Evolutionary conservation across 1,140 invertebrate genomes (phyloP).

Genomic region (Holcopasites calliopsidis): DNA sequence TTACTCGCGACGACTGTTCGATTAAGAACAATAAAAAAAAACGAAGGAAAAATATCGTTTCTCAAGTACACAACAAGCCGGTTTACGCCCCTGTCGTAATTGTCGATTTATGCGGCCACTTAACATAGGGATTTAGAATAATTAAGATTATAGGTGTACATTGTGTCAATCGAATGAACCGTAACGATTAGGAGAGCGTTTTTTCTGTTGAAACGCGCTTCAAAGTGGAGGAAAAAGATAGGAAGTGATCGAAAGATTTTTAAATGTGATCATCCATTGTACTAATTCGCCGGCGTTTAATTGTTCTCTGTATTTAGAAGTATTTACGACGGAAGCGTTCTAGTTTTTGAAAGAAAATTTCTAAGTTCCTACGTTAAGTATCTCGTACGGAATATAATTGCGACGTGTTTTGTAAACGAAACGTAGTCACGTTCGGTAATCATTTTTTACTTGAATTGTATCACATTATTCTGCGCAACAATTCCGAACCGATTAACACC

Average conservation of each 20-base stretch:
- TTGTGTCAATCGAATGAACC: not conserved
- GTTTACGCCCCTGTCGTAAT: constrained; percentile 14
- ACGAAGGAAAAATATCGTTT: not conserved
- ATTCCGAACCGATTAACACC: not conserved
- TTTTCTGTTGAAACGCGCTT: constrained; percentile 25
- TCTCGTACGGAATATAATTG: constrained; percentile 38
- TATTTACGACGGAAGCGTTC: not conserved
- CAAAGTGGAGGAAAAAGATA: too few species aligned
- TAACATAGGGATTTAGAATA: constrained; percentile 54
- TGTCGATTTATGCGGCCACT: constrained; percentile 36
- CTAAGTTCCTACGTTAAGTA: constrained; percentile 56
- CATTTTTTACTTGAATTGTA: constrained; percentile 18
- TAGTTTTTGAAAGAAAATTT: constrained; percentile 10
- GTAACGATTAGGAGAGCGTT: constrained; percentile 9
- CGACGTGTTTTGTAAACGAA: constrained; percentile 8
- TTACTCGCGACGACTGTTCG: not conserved
- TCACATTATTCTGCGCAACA: constrained; percentile 10
- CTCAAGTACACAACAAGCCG: not conserved
- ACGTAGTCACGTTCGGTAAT: constrained; percentile 12
- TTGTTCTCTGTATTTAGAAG: constrained; percentile 14
- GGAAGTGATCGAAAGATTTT: not conserved
- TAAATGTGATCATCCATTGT: constrained; percentile 18
- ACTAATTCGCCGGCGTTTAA: not conserved
- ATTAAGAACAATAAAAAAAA: too few species aligned
- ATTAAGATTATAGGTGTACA: constrained; percentile 22